Conservation (phyloP, 1,140 invertebrate genomes). For the Wasmannia auropunctata region DNA sequence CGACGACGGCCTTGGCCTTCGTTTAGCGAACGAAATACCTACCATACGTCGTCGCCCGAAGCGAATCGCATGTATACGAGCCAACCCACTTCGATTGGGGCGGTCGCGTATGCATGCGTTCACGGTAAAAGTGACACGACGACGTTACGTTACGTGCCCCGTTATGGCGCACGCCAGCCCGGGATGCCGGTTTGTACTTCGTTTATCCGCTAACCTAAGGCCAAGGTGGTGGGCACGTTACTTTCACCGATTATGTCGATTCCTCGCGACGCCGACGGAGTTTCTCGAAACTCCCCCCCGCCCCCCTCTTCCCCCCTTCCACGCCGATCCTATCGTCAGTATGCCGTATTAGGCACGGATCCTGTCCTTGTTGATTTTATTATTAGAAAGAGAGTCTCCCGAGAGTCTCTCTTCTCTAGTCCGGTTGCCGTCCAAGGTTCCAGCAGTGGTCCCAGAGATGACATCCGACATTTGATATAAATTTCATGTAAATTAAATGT, state of each 20-base stretch:
- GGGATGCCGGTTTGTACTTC: slow-evolving; percentile 41
- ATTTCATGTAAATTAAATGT: neutral
- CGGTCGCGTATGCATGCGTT: slow-evolving; percentile 69
- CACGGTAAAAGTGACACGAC: slow-evolving; percentile 68
- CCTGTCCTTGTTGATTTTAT: slow-evolving; percentile 25
- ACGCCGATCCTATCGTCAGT: neutral
- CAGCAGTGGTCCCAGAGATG: neutral
- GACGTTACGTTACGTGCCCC: slow-evolving; percentile 58
- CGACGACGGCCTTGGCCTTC: slow-evolving; percentile 78
- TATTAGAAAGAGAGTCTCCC: slow-evolving; percentile 54
- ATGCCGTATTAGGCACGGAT: slow-evolving; percentile 30
- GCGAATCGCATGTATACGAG: slow-evolving; percentile 72
- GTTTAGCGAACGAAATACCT: slow-evolving; percentile 63
- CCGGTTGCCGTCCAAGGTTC: neutral
- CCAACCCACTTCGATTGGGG: slow-evolving; percentile 64
- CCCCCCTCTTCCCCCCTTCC: neutral
- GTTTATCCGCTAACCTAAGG: slow-evolving; percentile 74
- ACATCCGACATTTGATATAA: neutral
- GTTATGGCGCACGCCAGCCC: slow-evolving; percentile 63
- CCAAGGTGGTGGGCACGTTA: slow-evolving; percentile 72
- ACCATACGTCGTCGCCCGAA: slow-evolving; percentile 69
- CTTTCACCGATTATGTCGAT: slow-evolving; percentile 75
- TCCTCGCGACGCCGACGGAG: slow-evolving; percentile 54
- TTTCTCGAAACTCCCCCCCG: slow-evolving; percentile 57
- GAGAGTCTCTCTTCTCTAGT: neutral